Evolutionary conservation across 2,888 invertebrate species (phyloP).

Genomic region (Cephus pulcher): DNA sequence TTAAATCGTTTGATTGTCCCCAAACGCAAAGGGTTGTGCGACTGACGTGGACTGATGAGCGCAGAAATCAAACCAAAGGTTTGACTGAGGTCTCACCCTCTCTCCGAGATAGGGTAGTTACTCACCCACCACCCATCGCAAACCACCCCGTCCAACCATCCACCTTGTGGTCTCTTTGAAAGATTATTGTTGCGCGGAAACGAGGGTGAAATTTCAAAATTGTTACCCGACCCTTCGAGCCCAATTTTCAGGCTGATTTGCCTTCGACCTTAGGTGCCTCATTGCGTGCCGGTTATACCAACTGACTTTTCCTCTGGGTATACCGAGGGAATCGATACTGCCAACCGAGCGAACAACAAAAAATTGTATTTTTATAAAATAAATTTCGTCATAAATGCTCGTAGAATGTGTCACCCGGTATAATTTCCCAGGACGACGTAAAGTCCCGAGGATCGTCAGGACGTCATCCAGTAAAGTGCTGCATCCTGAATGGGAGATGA

Average conservation of each 20-base stretch:
- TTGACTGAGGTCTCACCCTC: slow-evolving; percentile 14
- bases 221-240: slow-evolving; percentile 15
- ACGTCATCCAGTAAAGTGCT: slow-evolving; percentile 18
- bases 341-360: not conserved
- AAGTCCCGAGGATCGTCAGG: slow-evolving; percentile 34
- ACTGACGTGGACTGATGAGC: slow-evolving; percentile 49
- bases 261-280: slow-evolving; percentile 8
- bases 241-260: slow-evolving; percentile 21
- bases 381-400: not conserved
- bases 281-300: not conserved
- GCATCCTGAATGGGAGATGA: not conserved
- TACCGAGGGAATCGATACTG: not conserved
- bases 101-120: slow-evolving; percentile 6
- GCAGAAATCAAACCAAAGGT: slow-evolving; percentile 19
- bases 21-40: slow-evolving; percentile 46
- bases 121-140: not conserved
- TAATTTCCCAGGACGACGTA: slow-evolving; percentile 26
- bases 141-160: not conserved
- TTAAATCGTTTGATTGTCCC: slow-evolving; percentile 46
- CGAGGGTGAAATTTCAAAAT: slow-evolving; percentile 25
- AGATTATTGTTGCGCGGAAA: slow-evolving; percentile 24
- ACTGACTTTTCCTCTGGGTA: not conserved
- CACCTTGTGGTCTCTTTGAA: slow-evolving; percentile 18
- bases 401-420: not conserved
- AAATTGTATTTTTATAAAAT: not conserved